Evolutionary conservation across 2,888 invertebrate species (phyloP).

Genomic region (Caenorhabditis zanzibari): DNA sequence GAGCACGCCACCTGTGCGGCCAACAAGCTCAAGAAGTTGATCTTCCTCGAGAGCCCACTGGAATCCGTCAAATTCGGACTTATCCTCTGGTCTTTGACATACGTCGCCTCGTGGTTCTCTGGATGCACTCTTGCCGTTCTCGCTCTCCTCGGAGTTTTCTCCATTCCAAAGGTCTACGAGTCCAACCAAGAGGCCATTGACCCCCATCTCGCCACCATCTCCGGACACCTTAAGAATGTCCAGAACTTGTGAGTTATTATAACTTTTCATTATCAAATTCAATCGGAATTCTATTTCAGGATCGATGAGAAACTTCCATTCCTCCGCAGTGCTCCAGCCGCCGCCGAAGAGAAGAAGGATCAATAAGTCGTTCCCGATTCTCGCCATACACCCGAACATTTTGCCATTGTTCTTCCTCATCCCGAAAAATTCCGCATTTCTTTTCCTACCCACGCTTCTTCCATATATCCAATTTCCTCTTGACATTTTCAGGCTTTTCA

Average conservation of each 20-base stretch:
- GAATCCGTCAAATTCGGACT: slow-evolving; percentile 92
- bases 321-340: slow-evolving; percentile 75
- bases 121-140: slow-evolving; percentile 98
- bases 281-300: slow-evolving; percentile 67
- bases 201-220: slow-evolving; percentile 77
- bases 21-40: slow-evolving; percentile 92
- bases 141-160: slow-evolving; percentile 84
- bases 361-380: slow-evolving; percentile 63
- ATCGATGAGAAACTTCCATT: slow-evolving; percentile 81
- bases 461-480: slow-evolving; percentile 7
- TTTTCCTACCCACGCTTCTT: too few species aligned
- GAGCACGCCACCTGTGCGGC: slow-evolving; percentile 92
- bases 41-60: slow-evolving; percentile 96
- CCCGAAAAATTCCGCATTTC: slow-evolving; percentile 55
- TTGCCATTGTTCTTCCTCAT: slow-evolving; percentile 52
- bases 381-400: slow-evolving; percentile 35
- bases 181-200: slow-evolving; percentile 83
- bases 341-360: slow-evolving; percentile 76
- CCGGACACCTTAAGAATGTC: slow-evolving; percentile 80
- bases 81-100: slow-evolving; percentile 96
- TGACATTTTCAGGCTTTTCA: slow-evolving; percentile 63
- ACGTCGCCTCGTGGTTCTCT: slow-evolving; percentile 98
- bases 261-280: background rate
- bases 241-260: slow-evolving; percentile 74
- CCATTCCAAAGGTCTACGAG: slow-evolving; percentile 82